These are phyloP conservation scores for Frieseomelitta varia DNA, from an alignment of 1,140 invertebrate genomes.

Conservation along the genomic window DNA sequence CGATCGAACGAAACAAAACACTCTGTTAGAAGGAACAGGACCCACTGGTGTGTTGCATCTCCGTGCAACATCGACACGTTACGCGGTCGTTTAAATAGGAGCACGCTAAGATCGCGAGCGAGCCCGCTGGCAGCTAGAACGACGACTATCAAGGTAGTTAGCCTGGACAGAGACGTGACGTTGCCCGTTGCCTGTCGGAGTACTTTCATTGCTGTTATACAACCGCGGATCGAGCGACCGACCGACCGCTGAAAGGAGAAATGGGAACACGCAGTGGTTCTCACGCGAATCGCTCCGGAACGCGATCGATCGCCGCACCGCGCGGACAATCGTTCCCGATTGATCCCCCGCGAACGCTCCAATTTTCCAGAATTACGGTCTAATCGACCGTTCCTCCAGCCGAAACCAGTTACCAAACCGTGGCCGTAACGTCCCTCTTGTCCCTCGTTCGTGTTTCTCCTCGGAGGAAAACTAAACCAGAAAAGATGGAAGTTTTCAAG, in stretches of 20 bases:
- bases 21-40: no score
- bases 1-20: not conserved
- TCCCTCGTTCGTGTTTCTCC: no score
- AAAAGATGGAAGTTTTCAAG: not conserved
- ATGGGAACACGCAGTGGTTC: conserved; percentile 75
- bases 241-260: conserved; percentile 72
- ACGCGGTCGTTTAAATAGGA: conserved; percentile 44
- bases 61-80: not conserved
- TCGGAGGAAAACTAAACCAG: no score
- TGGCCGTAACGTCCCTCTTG: not conserved
- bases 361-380: not conserved
- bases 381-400: not conserved
- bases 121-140: conserved; percentile 31
- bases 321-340: not conserved
- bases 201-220: conserved; percentile 79
- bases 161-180: conserved; percentile 54
- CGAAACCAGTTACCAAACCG: not conserved
- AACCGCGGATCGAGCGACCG: conserved; percentile 71
- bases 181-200: conserved; percentile 63
- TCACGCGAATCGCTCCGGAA: conserved; percentile 44
- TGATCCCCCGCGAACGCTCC: not conserved
- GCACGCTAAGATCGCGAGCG: conserved; percentile 20
- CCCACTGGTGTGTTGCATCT: no score
- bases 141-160: conserved; percentile 41
- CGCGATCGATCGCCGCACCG: conserved; percentile 24